Evolutionary conservation across 2,888 invertebrate species (phyloP).

Genomic region (Drosophila paramelanica): DNA sequence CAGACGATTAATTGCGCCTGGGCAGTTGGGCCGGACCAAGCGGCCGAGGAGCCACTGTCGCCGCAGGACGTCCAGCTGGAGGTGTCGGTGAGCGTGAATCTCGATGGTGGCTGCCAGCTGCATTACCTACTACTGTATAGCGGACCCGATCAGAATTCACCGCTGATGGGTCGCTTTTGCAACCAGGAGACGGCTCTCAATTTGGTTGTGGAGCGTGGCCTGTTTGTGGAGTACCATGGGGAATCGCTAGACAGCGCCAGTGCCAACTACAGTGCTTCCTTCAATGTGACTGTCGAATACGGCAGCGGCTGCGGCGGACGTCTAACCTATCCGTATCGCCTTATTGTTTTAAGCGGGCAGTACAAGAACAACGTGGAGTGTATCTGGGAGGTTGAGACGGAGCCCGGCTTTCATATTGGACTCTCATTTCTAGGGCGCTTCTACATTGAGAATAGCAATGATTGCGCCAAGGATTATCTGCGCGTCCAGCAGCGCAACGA

Average conservation of each 20-base stretch:
- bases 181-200: conserved; percentile 67
- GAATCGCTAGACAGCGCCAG: conserved; percentile 64
- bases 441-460: conserved; percentile 89
- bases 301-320: conserved; percentile 89
- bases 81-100: conserved; percentile 86
- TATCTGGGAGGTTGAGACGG: conserved; percentile 90
- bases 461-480: conserved; percentile 92
- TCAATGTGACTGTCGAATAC: conserved; percentile 83
- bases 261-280: conserved; percentile 64
- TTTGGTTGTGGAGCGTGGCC: conserved; percentile 83
- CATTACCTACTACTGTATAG: conserved; percentile 87
- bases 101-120: conserved; percentile 87
- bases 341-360: conserved; percentile 76
- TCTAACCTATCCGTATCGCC: conserved; percentile 83
- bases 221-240: conserved; percentile 90
- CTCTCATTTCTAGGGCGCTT: conserved; percentile 90
- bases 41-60: conserved; percentile 43
- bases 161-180: conserved; percentile 88
- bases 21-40: conserved; percentile 85
- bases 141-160: conserved; percentile 85
- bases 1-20: conserved; percentile 90
- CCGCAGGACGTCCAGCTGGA: conserved; percentile 83
- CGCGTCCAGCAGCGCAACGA: conserved; percentile 88
- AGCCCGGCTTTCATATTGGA: conserved; percentile 89
- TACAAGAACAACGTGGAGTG: conserved; percentile 93